Percentiles rank a stretch among this genome's conserved stretches.
These are phyloP conservation scores for Lindbergichthys nudifrons DNA, from an alignment of 2,797 vertebrate genomes.

Conservation along the genomic window DNA sequence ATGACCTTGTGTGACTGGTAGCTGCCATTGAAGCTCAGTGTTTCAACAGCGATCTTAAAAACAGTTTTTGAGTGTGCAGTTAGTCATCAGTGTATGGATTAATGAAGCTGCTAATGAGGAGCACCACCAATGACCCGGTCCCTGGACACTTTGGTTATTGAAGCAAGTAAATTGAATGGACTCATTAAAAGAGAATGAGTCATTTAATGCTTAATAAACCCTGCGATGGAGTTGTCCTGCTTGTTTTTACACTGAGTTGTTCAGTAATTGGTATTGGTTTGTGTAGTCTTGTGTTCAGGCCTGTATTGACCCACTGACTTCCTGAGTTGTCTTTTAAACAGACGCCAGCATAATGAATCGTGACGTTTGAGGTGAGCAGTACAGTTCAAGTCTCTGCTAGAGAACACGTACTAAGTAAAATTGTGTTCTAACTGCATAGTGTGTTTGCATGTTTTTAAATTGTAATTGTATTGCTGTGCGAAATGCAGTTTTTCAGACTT, in stretches of 20 bases:
- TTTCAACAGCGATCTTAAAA: background rate
- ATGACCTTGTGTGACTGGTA: background rate
- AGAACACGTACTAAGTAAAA: too few relatives aligned
- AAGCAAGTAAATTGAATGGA: constrained; percentile 8
- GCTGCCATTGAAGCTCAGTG: background rate
- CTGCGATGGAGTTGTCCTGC: background rate
- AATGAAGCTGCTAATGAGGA: background rate
- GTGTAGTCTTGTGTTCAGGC: background rate
- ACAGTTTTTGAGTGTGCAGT: background rate
- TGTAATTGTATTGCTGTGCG: too few relatives aligned
- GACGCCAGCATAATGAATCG: background rate
- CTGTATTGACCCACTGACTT: background rate
- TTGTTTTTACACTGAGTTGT: background rate
- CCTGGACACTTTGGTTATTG: constrained; percentile 4
- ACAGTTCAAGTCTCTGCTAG: too few relatives aligned
- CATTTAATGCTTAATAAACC: constrained; percentile 17
- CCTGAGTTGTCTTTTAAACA: background rate
- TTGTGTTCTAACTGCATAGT: too few relatives aligned
- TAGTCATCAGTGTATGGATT: background rate
- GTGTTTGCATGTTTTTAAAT: too few relatives aligned
- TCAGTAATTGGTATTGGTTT: background rate
- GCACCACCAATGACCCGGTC: constrained; percentile 4
- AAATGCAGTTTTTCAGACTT: too few relatives aligned
- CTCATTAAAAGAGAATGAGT: constrained; percentile 31
- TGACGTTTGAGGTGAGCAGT: background rate